A percentile compares a stretch with the other conserved stretches of the same genome.
phyloP scores from a whole-genome alignment of 2,113 vertebrate species.

The Dasyurus viverrinus region DNA sequence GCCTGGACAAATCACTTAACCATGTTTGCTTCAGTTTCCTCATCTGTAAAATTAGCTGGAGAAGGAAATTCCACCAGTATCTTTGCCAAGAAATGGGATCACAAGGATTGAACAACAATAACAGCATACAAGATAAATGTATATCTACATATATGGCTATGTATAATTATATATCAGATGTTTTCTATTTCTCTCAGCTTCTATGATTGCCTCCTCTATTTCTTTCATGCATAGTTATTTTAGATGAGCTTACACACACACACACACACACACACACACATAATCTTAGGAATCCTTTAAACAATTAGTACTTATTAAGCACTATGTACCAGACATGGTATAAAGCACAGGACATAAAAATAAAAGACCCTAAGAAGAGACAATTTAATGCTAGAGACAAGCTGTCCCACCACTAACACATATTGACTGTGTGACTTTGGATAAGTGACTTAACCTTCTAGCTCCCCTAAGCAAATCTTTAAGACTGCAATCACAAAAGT shows the following conservation, averaged over 20 bases:
- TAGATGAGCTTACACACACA: background rate
- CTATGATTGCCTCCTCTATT: background rate
- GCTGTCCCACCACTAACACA: background rate
- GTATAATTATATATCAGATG: background rate
- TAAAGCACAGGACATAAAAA: background rate
- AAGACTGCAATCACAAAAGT: background rate
- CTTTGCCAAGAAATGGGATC: too few relatives aligned
- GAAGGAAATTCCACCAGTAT: too few relatives aligned
- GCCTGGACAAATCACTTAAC: too few relatives aligned
- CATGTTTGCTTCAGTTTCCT: too few relatives aligned
- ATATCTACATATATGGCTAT: background rate
- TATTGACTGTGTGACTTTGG: background rate
- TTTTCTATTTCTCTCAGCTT: background rate
- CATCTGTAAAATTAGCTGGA: too few relatives aligned
- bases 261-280: too few relatives aligned
- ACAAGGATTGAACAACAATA: too few relatives aligned
- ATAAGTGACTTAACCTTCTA: background rate
- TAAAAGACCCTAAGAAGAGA: background rate
- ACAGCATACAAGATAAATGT: too few relatives aligned
- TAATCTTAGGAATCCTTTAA: background rate
- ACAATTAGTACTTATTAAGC: background rate
- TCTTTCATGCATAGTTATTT: background rate
- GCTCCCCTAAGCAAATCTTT: background rate
- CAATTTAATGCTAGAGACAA: background rate
- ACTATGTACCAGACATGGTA: background rate